Evolutionary conservation across 2,888 invertebrate genomes (phyloP).

Genomic region (Calameuta pallipes): DNA sequence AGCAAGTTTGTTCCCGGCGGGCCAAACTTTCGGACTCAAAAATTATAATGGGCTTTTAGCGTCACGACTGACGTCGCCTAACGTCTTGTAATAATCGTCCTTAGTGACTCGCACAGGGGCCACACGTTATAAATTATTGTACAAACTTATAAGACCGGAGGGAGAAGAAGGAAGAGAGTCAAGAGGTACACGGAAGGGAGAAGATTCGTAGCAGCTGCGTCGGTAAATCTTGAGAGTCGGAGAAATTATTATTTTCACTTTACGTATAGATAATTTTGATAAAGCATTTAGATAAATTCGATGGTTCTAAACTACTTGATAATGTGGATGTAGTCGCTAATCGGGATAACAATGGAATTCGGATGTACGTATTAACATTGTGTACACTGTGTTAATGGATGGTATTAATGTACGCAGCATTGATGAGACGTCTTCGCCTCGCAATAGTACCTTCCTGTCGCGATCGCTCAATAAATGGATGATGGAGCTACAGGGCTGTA

Average conservation of each 20-base stretch:
- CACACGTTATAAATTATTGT: neutral
- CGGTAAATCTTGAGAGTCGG: neutral
- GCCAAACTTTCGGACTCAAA: neutral
- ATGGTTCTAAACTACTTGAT: no score
- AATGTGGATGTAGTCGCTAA: no score
- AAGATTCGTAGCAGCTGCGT: neutral
- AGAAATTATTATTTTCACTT: neutral
- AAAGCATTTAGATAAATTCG: no score
- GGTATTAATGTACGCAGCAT: no score
- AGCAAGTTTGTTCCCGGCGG: neutral
- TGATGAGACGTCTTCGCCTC: neutral
- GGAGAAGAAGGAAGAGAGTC: neutral
- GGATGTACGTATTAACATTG: no score
- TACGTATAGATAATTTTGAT: neutral
- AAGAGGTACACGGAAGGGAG: neutral
- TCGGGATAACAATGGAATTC: no score
- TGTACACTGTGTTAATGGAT: no score
- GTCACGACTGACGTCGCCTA: neutral
- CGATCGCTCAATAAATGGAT: constrained; percentile 39
- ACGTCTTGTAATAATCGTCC: neutral
- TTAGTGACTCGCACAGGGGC: neutral
- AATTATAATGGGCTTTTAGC: neutral
- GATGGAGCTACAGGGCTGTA: constrained; percentile 14
- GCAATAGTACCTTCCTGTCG: constrained; percentile 10
- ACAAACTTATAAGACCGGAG: neutral